Conservation (phyloP, 1,140 invertebrate genomes). For the Pachyrhynchus sulphureomaculatus region DNA sequence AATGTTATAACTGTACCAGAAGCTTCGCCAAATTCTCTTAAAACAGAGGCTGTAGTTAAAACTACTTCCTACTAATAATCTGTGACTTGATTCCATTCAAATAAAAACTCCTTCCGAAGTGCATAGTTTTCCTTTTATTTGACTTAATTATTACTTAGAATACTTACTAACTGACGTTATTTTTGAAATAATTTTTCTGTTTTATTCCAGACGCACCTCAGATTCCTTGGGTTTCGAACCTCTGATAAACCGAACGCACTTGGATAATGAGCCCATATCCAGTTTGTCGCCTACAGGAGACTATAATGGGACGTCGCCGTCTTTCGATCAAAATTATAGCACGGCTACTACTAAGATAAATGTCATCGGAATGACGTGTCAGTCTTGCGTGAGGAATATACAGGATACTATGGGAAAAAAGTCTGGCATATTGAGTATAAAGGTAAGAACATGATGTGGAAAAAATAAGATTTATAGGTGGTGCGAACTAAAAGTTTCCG, state of each 20-base stretch:
- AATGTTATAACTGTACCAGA: too few relatives aligned
- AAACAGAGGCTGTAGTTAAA: too few relatives aligned
- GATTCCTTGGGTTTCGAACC: conserved; percentile 44
- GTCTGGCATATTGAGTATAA: conserved; percentile 63
- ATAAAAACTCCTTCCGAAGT: too few relatives aligned
- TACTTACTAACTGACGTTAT: too few relatives aligned
- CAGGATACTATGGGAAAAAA: conserved; percentile 62
- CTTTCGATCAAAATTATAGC: background rate
- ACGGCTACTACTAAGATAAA: conserved; percentile 47
- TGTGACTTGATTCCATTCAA: too few relatives aligned
- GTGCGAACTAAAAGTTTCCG: too few relatives aligned
- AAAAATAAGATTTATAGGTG: background rate
- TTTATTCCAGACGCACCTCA: conserved; percentile 42
- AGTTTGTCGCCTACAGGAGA: conserved; percentile 37
- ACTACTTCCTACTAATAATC: too few relatives aligned
- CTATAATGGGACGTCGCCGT: conserved; percentile 1
- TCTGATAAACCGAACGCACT: conserved; percentile 33
- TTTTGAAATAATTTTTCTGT: too few relatives aligned
- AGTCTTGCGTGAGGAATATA: conserved; percentile 78
- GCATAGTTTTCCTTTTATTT: too few relatives aligned
- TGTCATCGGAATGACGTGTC: conserved; percentile 82
- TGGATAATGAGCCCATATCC: conserved; percentile 29
- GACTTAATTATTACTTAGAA: too few relatives aligned
- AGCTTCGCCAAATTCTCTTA: too few relatives aligned
- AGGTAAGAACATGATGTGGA: conserved; percentile 55